Conservation (phyloP, 2,797 vertebrate species). For the Gila robusta region DNA sequence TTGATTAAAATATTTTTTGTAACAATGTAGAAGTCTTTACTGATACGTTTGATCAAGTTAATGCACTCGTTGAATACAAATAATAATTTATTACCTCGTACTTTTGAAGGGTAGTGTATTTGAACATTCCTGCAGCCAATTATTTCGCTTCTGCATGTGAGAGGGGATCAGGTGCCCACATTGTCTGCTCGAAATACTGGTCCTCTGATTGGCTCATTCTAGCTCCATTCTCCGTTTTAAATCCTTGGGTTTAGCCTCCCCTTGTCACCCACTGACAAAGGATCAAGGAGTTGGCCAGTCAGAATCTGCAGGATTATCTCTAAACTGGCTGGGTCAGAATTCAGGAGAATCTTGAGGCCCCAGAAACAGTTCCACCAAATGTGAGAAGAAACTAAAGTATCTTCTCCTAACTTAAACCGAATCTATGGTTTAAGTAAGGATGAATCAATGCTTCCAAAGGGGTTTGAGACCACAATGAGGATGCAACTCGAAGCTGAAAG, state of each 20-base stretch:
- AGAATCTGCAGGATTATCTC: conserved; percentile 73
- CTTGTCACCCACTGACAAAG: conserved; percentile 72
- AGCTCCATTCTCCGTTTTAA: conserved; percentile 67
- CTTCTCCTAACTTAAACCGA: neutral
- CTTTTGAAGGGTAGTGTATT: conserved; percentile 45
- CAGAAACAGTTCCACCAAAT: conserved; percentile 64
- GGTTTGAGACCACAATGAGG: neutral
- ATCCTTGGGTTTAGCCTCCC: conserved; percentile 68
- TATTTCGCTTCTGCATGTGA: conserved; percentile 70
- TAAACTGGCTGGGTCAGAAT: conserved; percentile 59
- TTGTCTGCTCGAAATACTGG: conserved; percentile 67
- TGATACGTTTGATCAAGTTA: neutral
- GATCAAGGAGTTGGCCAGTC: conserved; percentile 71
- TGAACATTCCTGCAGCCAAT: conserved; percentile 72
- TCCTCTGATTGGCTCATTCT: conserved; percentile 64
- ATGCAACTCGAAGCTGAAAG: neutral
- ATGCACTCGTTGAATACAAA: neutral
- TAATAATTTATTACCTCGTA: neutral
- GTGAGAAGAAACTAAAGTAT: conserved; percentile 59
- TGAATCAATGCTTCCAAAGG: neutral
- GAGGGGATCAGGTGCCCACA: conserved; percentile 74
- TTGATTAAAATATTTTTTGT: neutral
- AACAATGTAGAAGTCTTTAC: neutral
- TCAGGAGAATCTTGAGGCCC: conserved; percentile 61
- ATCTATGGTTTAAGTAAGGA: neutral